Evolutionary conservation across 2,888 invertebrate genomes (phyloP), one percentile per base, ranked within the genome.

Genomic region (Fragum sueziense): DNA sequence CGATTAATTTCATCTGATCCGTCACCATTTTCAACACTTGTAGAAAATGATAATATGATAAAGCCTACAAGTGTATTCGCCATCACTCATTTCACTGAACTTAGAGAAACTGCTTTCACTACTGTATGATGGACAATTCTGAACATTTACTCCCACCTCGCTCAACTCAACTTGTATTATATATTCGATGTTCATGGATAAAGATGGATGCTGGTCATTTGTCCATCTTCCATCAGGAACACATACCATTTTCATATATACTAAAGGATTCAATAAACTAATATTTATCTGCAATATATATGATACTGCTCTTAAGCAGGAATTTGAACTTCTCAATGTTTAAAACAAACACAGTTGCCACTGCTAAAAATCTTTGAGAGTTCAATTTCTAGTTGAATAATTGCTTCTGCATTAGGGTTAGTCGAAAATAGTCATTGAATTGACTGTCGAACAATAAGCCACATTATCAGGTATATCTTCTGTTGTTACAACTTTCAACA

Each of bases 251-350:
- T n/a, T 70, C 70, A 70, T 34, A 17, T 57, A 54, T 70, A 31
- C 70, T 70, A 51, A 54, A 57, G 2, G 70, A 34, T 17, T 70
- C 70, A 41, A 72, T 61, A 17, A 61, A 25, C 41, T 61, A 72
- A 34, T 72, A 72, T 1, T 4, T 11, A 29, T 61, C 33, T 11
- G 59, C 72, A 61, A 27, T 61, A 61, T 61, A 61, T 27, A 72
- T n/a, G n/a, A n/a, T n/a, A 72, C 41, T 1, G 57, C 29, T 37
- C n/a, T 37, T 7, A 41, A 72, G 27, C 59, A 25, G 11, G 72
- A 61, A 27, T 34, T 20, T 29, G 70, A 3, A 25, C 52, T 1
- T 22, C 57, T 57, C n/a, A 70, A 25, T 11, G 57, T 70, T 9
- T 41, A 41, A 41, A 72, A 25, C 72, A 72, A 1, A 37, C 72